Base-by-base conservation (phyloP, 2,113 vertebrate genomes). In the Triplophysa rosa region DNA sequence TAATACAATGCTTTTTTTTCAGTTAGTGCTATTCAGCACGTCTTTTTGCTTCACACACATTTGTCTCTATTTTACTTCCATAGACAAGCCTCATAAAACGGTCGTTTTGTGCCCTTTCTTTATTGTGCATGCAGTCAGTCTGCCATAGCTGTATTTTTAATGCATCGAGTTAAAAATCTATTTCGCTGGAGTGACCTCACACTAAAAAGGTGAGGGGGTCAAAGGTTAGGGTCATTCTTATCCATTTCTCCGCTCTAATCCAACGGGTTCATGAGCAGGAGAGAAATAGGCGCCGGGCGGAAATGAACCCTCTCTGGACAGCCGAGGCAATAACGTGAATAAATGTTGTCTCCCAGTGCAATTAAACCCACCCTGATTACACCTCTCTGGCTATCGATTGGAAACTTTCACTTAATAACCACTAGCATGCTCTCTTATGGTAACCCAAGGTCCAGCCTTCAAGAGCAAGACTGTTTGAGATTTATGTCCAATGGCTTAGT, bases 381-480 rank as follows among this genome's bases (percentile, higher is more conserved):
- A 87, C 89, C 87, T 90, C 87, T 86, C 89, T 87, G 81, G 86
- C 90, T 86, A 93, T 93, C 88, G 91, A 93, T 92, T 89, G 88
- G 88, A 91, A 92, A 91, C 88, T 90, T 91, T 91, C 89, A 92
- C 91, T 93, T 92, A 92, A 92, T 92, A 91, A 92, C 90, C 89
- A 82, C 88, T 89, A 91, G 89, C 87, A 89, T 89, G 87, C 89
- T 91, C 88, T 91, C 91, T 91, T 90, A 90, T 90, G 89, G 89
- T 90, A 91, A 92, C 91, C 91, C 86, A 86, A 71, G 88, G 91
- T 90, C 90, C 66, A 79, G 89, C 83, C 88, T 87, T 90, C 84
- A 79, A 85, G 82, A 77, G 82, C 26, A 77, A 85, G 79, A 86
- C 85, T 78, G 74, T 61, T 67, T 40, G 69, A 92, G 91, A 92